Evolutionary conservation across 2,113 vertebrate genomes (phyloP), one percentile per base, ranked within the genome.

Genomic region (Sitta europaea): DNA sequence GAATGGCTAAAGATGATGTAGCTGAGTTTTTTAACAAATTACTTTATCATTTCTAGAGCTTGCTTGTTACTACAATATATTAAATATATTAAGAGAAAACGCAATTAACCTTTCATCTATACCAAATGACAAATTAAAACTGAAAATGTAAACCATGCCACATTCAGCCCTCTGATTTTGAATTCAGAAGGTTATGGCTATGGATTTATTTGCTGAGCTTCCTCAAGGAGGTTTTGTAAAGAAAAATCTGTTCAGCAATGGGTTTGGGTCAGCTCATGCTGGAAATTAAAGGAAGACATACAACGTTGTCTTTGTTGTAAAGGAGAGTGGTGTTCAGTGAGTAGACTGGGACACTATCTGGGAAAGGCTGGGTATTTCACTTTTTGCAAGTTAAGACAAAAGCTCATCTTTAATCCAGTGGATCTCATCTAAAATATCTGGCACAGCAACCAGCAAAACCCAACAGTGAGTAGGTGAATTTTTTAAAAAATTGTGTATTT

Each of bases 1-100:
- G 93, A 96, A 97, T 97, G 97, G 93, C 93, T 97, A 96, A 96
- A 96, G 97, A 98, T 95, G 95, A 98, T 94, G 77, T 96, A 94
- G 95, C 73, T 97, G 96, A 96, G 82, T 90, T 92, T 93, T 96
- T 96, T 97, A 98, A 98, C 94, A 97, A 97, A 97, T 98, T 82
- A 94, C 96, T 98, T 98, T 97, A 97, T 98, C 94, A 97, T 97
- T 97, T 97, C 92, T 95, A 94, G 87, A 95, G 75, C 92, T 95
- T 97, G 74, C 84, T 97, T 97, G 62, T 96, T 97, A 93, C 93
- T 84, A 80, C 91, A 96, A 88, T 95, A 77, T 95, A 97, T 97
- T 96, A 97, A 97, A 94, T 94, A 95, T 95, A 96, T 98, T 98
- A 96, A 76, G 59, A 95, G 93, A 95, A 91, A 93, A 90, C 3